phyloP scores from a whole-genome alignment of 2,888 invertebrate genomes.

The Eupithecia centaureata region DNA sequence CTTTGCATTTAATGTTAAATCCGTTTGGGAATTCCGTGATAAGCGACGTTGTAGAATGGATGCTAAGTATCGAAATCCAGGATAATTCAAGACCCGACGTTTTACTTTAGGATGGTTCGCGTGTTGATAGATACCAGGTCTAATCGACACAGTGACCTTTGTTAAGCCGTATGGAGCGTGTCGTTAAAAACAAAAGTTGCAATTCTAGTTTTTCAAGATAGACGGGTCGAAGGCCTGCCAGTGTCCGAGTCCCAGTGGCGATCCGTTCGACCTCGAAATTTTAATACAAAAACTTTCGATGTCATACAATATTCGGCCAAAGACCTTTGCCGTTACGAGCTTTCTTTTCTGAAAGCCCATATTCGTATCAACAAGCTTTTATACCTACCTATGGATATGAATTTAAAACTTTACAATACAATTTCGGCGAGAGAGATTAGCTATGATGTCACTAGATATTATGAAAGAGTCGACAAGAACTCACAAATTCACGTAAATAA shows the following conservation, averaged over 20 bases:
- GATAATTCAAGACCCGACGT: neutral
- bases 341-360: conserved; percentile 21
- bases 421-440: neutral
- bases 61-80: neutral
- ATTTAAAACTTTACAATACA: neutral
- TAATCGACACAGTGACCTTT: conserved; percentile 55
- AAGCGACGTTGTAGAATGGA: neutral
- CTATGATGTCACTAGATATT: neutral
- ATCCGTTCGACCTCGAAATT: conserved; percentile 67
- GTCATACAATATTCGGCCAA: conserved; percentile 47
- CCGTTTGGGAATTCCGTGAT: neutral
- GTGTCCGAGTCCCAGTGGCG: conserved; percentile 62
- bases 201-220: conserved; percentile 75
- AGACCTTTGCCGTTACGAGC: neutral
- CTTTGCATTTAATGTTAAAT: neutral
- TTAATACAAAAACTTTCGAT: conserved; percentile 61
- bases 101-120: neutral
- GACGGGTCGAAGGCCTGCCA: conserved; percentile 63
- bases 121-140: conserved; percentile 12
- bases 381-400: neutral
- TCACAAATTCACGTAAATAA: neutral
- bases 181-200: conserved; percentile 77
- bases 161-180: conserved; percentile 52
- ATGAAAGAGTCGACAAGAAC: neutral
- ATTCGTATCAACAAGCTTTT: neutral